Evolutionary conservation across 2,797 vertebrate genomes (phyloP), one percentile per base, ranked within the genome.

Genomic region (Girardinus metallicus): DNA sequence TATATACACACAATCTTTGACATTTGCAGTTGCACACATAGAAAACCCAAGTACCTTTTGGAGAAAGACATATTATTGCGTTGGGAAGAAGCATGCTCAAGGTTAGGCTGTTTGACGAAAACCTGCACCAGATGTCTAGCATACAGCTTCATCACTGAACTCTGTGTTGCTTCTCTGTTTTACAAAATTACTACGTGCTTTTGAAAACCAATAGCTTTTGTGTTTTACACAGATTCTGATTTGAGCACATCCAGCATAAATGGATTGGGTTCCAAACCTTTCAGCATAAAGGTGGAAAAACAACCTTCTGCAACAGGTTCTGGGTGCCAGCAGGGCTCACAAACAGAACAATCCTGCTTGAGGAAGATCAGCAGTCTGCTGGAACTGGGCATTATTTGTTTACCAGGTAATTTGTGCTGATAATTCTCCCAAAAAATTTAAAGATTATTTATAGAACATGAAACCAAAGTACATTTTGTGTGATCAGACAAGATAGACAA

Each of bases 361-460:
- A 91, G 83, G 53, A 83, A 85, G 78, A 82, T 94, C 87, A 85
- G 91, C 29, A 75, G 89, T 74, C 93, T 99, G 73, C 90, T 99
- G 60, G 92, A 91, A 81, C 96, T 97, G 0, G 94, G 96, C 89
- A 93, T 98, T 43, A 90, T 96, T 43, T 97, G 95, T 93, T 92
- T 99, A 87, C 97, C 98, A 97, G 98, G 98, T 95, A 92, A 47
- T 46, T 57, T 29, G 3, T 34, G 74, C 47, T 15, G 2, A 75
- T 8, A n/a, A 66, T 47, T 80, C n/a, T 47, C 4, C 15, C 7
- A 2, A 51, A 13, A 26, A 39, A 51, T n/a, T 43, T 18, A 46
- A 39, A 41, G 1, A 46, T 31, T n/a, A 6, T 55, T 39, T 43
- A 9, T 70, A 4, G 1, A 1, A 43, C 23, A 41, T 41, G 18